Evolutionary conservation across 2,113 vertebrate species (phyloP).

Genomic region (Gambusia affinis): DNA sequence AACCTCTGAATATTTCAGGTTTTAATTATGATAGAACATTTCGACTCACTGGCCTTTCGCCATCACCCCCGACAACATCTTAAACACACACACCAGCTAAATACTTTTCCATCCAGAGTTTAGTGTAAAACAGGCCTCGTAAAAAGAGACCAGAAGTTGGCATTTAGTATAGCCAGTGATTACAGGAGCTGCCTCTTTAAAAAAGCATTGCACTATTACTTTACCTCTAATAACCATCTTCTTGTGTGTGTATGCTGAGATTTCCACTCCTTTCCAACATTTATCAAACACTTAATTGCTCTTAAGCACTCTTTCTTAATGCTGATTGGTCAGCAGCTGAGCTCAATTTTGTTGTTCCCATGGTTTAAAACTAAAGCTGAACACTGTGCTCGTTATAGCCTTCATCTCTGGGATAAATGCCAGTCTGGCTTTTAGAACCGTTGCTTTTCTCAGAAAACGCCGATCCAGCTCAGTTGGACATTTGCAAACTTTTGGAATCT

Average conservation of each 20-base stretch:
- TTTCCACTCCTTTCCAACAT: constrained; percentile 7
- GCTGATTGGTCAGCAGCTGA: neutral
- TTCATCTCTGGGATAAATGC: constrained; percentile 29
- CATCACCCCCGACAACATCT: constrained; percentile 57
- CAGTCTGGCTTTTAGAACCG: constrained; percentile 11
- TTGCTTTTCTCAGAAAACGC: constrained; percentile 18
- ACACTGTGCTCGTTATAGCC: constrained; percentile 15
- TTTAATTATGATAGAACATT: constrained; percentile 47
- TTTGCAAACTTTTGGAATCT: neutral
- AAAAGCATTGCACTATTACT: constrained; percentile 40
- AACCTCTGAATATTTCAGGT: constrained; percentile 16
- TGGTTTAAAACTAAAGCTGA: constrained; percentile 35
- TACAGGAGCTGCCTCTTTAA: constrained; percentile 53
- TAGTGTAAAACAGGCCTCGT: constrained; percentile 51
- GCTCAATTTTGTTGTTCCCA: constrained; percentile 11
- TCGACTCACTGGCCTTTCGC: constrained; percentile 39
- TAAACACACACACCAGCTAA: constrained; percentile 38
- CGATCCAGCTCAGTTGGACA: constrained; percentile 5
- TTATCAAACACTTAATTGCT: constrained; percentile 12
- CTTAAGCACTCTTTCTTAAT: neutral
- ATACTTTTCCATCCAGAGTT: constrained; percentile 47
- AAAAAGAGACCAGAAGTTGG: constrained; percentile 51
- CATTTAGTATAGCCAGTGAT: constrained; percentile 57
- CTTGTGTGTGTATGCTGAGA: constrained; percentile 1
- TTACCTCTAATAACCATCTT: constrained; percentile 14